A percentile compares a stretch with the other conserved stretches of the same genome.
Conservation (phyloP, 2,888 invertebrate species). For the Dexiosoma caninum region DNA sequence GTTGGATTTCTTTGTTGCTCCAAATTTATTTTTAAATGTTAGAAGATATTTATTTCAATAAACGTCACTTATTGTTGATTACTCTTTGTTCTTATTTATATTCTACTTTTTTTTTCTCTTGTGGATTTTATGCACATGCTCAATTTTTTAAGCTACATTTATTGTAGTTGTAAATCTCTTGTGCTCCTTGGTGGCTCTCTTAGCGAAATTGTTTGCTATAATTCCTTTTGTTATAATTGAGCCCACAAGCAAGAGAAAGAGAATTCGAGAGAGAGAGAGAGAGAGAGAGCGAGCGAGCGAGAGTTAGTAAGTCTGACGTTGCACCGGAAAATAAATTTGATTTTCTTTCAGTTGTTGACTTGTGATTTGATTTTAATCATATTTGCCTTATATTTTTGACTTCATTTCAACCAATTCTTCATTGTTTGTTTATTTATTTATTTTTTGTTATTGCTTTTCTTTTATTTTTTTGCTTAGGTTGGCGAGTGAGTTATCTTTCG, state of each 20-base stretch:
- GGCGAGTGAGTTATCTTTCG: no score
- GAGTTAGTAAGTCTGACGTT: not conserved
- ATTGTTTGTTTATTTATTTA: not conserved
- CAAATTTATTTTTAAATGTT: not conserved
- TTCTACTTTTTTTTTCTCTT: not conserved
- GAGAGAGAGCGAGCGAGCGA: not conserved
- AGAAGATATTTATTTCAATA: not conserved
- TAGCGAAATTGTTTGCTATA: conserved; percentile 22
- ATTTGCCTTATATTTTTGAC: not conserved
- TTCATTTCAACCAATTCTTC: not conserved
- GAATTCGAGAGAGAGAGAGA: no score
- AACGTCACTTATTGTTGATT: conserved; percentile 47
- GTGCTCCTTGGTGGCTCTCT: not conserved
- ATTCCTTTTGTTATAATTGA: not conserved
- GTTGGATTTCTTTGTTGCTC: no score
- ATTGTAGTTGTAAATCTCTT: not conserved
- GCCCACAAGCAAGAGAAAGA: no score
- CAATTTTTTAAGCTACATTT: not conserved
- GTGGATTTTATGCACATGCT: conserved; percentile 1
- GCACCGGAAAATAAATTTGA: conserved; percentile 46
- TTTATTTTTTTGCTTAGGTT: no score
- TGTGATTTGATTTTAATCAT: conserved; percentile 1
- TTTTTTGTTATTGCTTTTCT: not conserved
- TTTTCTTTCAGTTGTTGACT: not conserved
- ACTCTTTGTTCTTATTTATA: not conserved